These are phyloP conservation scores for Smithornis capensis DNA, from an alignment of 2,113 vertebrate species.

Conservation along the genomic window DNA sequence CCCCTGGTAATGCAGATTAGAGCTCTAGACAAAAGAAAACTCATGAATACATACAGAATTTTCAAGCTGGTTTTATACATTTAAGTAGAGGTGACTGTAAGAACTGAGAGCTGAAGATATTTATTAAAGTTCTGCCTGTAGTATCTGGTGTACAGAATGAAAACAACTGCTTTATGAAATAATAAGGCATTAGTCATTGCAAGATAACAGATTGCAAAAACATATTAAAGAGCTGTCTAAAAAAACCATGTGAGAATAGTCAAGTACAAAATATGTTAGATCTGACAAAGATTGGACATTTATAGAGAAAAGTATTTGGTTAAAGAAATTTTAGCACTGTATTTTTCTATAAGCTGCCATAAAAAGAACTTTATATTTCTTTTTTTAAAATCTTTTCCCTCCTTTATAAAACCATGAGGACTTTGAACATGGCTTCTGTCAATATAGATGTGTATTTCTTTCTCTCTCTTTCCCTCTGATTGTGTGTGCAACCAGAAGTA, in stretches of 20 bases:
- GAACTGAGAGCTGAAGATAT: background rate
- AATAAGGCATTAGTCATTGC: constrained; percentile 8
- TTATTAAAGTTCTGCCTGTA: background rate
- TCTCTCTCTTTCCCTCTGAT: background rate
- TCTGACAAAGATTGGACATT: background rate
- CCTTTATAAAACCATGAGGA: background rate
- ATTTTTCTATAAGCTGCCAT: background rate
- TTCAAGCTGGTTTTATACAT: background rate
- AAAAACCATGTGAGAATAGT: background rate
- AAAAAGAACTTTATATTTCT: background rate
- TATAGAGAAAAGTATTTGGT: background rate
- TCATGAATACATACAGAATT: background rate
- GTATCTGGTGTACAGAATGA: background rate
- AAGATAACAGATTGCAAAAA: constrained; percentile 10
- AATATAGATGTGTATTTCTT: background rate
- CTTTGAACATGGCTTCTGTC: background rate
- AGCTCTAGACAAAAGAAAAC: background rate
- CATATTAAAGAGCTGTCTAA: background rate
- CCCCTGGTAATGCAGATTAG: background rate
- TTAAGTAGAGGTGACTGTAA: background rate
- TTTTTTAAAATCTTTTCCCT: background rate
- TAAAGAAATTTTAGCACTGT: background rate
- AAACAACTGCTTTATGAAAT: constrained; percentile 31
- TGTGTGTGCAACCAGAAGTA: background rate
- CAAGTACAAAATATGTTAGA: background rate